Conservation (phyloP, 2,797 vertebrate genomes). For the Momotus momota region DNA sequence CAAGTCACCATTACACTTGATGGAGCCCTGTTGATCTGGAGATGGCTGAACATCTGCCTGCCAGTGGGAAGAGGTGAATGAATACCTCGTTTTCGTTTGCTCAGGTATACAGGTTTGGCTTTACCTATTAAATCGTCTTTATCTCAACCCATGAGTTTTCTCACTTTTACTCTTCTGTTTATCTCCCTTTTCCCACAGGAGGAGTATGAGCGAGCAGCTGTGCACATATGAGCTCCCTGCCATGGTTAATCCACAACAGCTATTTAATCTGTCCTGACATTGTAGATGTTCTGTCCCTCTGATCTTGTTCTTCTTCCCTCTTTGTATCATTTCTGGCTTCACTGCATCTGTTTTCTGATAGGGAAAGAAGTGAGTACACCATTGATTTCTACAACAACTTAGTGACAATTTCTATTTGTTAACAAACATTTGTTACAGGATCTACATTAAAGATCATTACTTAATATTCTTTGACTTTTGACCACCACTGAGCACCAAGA, state of each 20-base stretch:
- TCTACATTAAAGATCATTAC: not conserved
- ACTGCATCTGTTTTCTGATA: not conserved
- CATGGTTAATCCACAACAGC: accelerated
- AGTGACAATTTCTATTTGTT: not conserved
- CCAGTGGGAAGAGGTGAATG: accelerated
- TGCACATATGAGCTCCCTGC: not conserved
- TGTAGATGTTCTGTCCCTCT: not conserved
- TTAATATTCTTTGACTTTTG: not conserved
- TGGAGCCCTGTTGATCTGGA: not conserved
- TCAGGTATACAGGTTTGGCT: not conserved
- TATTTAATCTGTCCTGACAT: not conserved
- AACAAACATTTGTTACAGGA: not conserved
- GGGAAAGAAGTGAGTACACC: not conserved
- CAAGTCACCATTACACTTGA: not conserved
- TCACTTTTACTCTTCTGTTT: not conserved
- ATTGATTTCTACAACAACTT: not conserved
- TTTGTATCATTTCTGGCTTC: not conserved
- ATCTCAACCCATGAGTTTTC: not conserved
- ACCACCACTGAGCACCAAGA: not conserved
- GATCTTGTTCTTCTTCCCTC: not conserved
- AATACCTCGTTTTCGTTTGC: not conserved
- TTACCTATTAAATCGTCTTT: not conserved
- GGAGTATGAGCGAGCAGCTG: accelerated
- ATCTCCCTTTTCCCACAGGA: not conserved
- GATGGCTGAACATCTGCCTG: not conserved